Percentiles rank a stretch among this genome's conserved stretches.
These are phyloP conservation scores for Lethenteron camtschaticum DNA, from an alignment of 2,113 vertebrate genomes.

Conservation along the genomic window DNA sequence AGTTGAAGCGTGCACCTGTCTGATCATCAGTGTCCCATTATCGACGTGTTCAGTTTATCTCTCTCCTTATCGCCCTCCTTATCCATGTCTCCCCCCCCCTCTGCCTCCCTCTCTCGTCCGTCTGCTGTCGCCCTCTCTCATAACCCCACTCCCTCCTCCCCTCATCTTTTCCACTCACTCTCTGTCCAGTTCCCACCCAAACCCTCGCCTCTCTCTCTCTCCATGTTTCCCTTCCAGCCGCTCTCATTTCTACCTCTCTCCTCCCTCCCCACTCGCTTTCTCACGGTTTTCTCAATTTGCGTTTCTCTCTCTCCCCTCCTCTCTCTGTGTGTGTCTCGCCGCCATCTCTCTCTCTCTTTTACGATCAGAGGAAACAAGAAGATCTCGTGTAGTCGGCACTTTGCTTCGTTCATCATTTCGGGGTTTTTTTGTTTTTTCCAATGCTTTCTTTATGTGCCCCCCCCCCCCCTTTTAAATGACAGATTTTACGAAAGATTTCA, in stretches of 20 bases:
- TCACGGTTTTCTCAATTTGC: not conserved
- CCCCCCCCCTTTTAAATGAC: too few species aligned
- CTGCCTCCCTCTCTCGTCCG: not conserved
- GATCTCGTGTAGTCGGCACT: too few species aligned
- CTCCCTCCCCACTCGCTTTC: not conserved
- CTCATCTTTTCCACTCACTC: not conserved
- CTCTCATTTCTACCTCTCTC: not conserved
- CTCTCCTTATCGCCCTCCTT: not conserved
- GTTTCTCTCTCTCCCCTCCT: not conserved
- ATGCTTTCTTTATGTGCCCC: too few species aligned
- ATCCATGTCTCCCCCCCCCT: not conserved
- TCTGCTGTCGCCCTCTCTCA: not conserved
- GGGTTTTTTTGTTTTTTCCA: too few species aligned
- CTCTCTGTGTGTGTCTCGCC: not conserved
- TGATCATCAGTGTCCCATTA: too few species aligned
- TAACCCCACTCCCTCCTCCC: not conserved
- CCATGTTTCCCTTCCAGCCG: not conserved
- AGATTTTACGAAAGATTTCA: too few species aligned
- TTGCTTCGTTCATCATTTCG: not conserved
- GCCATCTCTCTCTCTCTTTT: not conserved
- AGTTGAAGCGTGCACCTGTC: too few species aligned
- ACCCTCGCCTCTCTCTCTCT: not conserved
- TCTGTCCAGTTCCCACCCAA: not conserved
- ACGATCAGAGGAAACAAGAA: too few species aligned
- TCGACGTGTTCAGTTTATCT: not conserved